Conservation (phyloP, 2,888 invertebrate species). For the Trichogramma evanescens region DNA sequence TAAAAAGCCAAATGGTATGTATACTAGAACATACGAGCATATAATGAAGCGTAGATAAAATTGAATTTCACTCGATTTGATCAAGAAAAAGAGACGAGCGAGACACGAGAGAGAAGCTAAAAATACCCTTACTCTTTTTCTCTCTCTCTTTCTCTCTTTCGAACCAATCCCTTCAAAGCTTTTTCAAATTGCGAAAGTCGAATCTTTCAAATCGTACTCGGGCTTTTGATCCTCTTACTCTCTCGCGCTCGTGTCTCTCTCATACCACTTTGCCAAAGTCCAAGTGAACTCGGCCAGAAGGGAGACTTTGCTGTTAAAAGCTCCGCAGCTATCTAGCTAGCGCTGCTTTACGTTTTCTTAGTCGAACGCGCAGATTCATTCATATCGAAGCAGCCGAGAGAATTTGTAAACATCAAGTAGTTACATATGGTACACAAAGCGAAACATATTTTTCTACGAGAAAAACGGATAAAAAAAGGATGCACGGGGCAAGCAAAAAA, state of each 20-base stretch:
- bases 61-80: slow-evolving; percentile 15
- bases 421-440: too few relatives aligned
- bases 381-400: not conserved
- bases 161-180: slow-evolving; percentile 25
- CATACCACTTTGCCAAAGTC: not conserved
- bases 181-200: slow-evolving; percentile 30
- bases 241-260: too few relatives aligned
- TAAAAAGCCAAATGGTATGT: not conserved
- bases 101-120: slow-evolving; percentile 16
- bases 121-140: slow-evolving; percentile 5
- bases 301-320: slow-evolving; percentile 16
- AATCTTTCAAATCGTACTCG: slow-evolving; percentile 20
- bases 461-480: slow-evolving; percentile 2
- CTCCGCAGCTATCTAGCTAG: not conserved
- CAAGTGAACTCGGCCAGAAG: slow-evolving; percentile 9
- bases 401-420: not conserved
- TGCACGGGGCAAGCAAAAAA: not conserved
- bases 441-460: not conserved
- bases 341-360: slow-evolving; percentile 31
- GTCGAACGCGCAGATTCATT: slow-evolving; percentile 21
- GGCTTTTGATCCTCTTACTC: slow-evolving; percentile 24
- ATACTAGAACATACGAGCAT: too few relatives aligned
- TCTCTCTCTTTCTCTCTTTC: not conserved
- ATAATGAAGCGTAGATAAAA: slow-evolving; percentile 12
- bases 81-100: not conserved